phyloP scores from a whole-genome alignment of 37 sponge, comb jelly and placozoan species.

The Oopsacas minuta region DNA sequence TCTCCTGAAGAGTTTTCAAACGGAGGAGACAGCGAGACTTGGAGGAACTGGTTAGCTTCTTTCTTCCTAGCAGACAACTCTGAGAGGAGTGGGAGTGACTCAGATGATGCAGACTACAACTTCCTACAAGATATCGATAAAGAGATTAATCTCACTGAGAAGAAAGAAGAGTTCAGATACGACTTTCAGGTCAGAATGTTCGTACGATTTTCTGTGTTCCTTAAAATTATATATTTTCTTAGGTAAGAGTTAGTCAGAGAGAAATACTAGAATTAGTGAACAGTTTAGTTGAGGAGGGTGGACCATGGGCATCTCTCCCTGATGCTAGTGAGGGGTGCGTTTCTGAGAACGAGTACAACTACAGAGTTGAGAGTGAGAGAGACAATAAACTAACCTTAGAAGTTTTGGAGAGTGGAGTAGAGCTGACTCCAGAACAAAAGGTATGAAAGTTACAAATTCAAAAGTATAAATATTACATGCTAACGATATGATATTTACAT shows the following conservation, averaged over 20 bases:
- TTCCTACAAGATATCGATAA: constrained; percentile 1
- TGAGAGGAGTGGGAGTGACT: constrained; percentile 10
- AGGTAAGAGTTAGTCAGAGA: constrained; percentile 17
- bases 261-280: constrained; percentile 1
- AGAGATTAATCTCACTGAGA: background rate
- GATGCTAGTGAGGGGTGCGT: background rate
- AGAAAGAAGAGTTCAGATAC: constrained; percentile 14
- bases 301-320: background rate
- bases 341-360: background rate
- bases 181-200: background rate
- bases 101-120: constrained; percentile 9
- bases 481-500: background rate
- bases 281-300: background rate
- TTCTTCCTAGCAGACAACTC: background rate
- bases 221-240: too few relatives aligned
- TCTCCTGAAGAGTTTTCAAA: background rate
- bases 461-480: background rate
- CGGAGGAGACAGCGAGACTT: constrained; percentile 1
- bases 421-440: background rate
- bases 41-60: background rate
- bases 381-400: background rate
- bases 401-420: constrained; percentile 11
- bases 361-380: background rate
- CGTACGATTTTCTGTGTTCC: too few relatives aligned
- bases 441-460: background rate